Evolutionary conservation across 92 coral and sea anemone genomes (phyloP).

Genomic region (Actinostola sp.): DNA sequence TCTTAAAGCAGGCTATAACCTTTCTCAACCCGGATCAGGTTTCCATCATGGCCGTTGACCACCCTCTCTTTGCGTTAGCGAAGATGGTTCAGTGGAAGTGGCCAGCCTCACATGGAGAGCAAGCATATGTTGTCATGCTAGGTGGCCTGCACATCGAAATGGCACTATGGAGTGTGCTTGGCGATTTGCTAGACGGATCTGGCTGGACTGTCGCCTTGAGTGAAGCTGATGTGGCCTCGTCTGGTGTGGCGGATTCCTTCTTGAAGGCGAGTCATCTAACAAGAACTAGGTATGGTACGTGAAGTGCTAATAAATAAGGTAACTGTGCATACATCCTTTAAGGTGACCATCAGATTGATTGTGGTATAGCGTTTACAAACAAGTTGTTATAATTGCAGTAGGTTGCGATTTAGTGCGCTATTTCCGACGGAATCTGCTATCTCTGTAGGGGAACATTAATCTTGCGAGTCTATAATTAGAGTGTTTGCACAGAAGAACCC

Average conservation of each 20-base stretch:
- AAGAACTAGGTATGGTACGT: slow-evolving; percentile 45
- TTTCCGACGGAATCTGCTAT: too few relatives aligned
- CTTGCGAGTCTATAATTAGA: too few relatives aligned
- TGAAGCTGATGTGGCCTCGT: slow-evolving; percentile 55
- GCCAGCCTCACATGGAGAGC: slow-evolving; percentile 67
- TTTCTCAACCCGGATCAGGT: slow-evolving; percentile 54
- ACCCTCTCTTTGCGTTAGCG: slow-evolving; percentile 66
- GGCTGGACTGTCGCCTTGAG: slow-evolving; percentile 57
- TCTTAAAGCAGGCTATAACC: slow-evolving; percentile 29
- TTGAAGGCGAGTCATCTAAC: slow-evolving; percentile 50
- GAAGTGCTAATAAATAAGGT: too few relatives aligned
- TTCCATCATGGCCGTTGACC: slow-evolving; percentile 55
- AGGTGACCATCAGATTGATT: too few relatives aligned
- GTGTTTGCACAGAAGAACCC: too few relatives aligned
- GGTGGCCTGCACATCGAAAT: too few relatives aligned
- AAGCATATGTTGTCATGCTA: slow-evolving; percentile 59
- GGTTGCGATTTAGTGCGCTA: too few relatives aligned
- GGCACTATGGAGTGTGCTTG: slow-evolving; percentile 62
- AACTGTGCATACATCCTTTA: too few relatives aligned
- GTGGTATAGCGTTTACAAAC: too few relatives aligned
- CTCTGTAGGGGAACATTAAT: too few relatives aligned
- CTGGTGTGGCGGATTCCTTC: slow-evolving; percentile 72
- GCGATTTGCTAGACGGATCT: slow-evolving; percentile 66
- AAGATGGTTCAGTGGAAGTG: slow-evolving; percentile 71
- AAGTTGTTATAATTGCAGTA: too few relatives aligned